Percentiles rank a stretch among this genome's conserved stretches.
phyloP scores from a whole-genome alignment of 2,113 vertebrate species.

The Esox niger region DNA sequence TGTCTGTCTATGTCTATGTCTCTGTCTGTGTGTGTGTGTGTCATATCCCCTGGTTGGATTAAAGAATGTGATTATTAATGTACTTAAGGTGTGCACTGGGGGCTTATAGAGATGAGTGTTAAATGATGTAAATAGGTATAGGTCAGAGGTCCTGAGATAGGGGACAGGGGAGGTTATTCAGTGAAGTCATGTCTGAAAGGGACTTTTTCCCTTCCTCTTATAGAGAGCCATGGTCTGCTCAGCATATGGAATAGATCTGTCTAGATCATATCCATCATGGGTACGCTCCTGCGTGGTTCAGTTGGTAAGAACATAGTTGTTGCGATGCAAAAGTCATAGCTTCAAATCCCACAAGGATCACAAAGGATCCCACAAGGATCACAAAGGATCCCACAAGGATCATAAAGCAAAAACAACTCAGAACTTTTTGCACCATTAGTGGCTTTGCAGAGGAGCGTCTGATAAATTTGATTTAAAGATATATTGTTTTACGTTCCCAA shows the following conservation, averaged over 20 bases:
- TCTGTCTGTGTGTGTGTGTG: background rate
- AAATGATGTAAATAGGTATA: conserved; percentile 49
- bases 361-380: background rate
- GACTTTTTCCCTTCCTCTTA: conserved; percentile 17
- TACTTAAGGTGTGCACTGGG: background rate
- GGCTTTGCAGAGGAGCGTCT: too few relatives aligned
- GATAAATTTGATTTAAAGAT: too few relatives aligned
- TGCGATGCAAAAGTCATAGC: background rate
- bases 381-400: background rate
- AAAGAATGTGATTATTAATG: background rate
- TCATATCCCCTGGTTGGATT: background rate
- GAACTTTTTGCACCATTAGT: background rate
- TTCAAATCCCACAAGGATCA: background rate
- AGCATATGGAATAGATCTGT: conserved; percentile 62
- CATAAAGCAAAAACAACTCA: background rate
- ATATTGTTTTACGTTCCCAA: too few relatives aligned
- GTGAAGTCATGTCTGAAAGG: conserved; percentile 65
- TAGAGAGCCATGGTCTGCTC: conserved; percentile 53
- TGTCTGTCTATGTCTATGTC: conserved; percentile 51
- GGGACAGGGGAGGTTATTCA: conserved; percentile 35
- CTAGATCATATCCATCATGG: background rate
- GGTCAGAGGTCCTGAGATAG: conserved; percentile 30
- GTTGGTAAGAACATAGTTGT: too few relatives aligned
- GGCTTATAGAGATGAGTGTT: conserved; percentile 45
- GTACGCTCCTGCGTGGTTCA: too few relatives aligned